Percentiles rank a stretch among this genome's conserved stretches.
These are phyloP conservation scores for Germaria angustata DNA, from an alignment of 2,888 invertebrate genomes.

Conservation along the genomic window DNA sequence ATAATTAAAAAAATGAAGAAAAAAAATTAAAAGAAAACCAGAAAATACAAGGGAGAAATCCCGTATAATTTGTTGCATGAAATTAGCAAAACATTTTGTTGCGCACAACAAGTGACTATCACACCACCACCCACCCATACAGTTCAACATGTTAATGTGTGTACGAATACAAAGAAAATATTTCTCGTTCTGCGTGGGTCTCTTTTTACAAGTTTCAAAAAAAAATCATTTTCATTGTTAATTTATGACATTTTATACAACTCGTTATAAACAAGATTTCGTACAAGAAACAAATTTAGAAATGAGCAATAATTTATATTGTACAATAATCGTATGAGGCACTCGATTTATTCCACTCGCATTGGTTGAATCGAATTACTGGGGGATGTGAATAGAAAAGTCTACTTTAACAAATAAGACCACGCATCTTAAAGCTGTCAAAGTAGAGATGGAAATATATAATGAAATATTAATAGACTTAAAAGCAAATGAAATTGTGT, in stretches of 20 bases:
- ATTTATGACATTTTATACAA: slow-evolving; percentile 27
- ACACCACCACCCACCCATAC: slow-evolving; percentile 23
- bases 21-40: not conserved
- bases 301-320: not conserved
- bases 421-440: too few relatives aligned
- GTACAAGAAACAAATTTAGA: not conserved
- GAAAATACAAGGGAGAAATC: not conserved
- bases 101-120: slow-evolving; percentile 38
- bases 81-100: slow-evolving; percentile 15
- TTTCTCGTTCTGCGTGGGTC: not conserved
- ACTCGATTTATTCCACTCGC: not conserved
- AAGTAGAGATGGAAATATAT: too few relatives aligned
- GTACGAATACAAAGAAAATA: not conserved
- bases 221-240: slow-evolving; percentile 21
- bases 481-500: too few relatives aligned
- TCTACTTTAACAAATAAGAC: too few relatives aligned
- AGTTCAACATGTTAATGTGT: not conserved
- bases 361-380: not conserved
- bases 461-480: too few relatives aligned
- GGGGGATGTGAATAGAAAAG: too few relatives aligned
- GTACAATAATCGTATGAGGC: not conserved
- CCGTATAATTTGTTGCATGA: slow-evolving; percentile 30
- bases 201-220: not conserved
- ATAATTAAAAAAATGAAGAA: not conserved
- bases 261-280: not conserved